These are phyloP conservation scores for Synaphobranchus kaupii DNA, from an alignment of 2,797 vertebrate genomes.

Conservation along the genomic window DNA sequence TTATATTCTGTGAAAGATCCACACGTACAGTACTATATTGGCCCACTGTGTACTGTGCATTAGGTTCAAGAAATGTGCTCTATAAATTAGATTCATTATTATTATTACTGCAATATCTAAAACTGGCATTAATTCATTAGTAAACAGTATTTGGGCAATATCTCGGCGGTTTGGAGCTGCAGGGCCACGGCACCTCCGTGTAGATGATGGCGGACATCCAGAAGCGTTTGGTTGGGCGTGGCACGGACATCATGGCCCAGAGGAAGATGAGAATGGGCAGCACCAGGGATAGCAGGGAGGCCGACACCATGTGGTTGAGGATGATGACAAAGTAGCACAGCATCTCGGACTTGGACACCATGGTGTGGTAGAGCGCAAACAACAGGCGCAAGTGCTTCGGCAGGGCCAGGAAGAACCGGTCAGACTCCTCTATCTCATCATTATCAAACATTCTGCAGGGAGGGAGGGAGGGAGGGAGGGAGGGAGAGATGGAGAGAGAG, in stretches of 20 bases:
- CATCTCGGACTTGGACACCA: conserved; percentile 73
- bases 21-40: no score
- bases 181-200: conserved; percentile 67
- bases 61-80: no score
- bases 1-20: no score
- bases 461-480: background rate
- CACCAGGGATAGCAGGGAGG: conserved; percentile 68
- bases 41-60: no score
- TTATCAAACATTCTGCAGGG: conserved; percentile 65
- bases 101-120: no score
- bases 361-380: conserved; percentile 69
- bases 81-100: no score
- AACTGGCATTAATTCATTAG: no score
- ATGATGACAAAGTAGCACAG: conserved; percentile 75
- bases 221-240: conserved; percentile 74
- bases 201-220: conserved; percentile 80
- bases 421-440: conserved; percentile 66
- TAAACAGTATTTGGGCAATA: no score
- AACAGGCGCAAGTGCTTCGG: conserved; percentile 64
- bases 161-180: background rate
- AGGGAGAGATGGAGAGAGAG: background rate
- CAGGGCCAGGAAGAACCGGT: conserved; percentile 62
- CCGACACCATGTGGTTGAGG: conserved; percentile 74
- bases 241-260: conserved; percentile 76
- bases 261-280: conserved; percentile 76